These are phyloP conservation scores for Xestia rhomboidea DNA, from an alignment of 2,888 invertebrate species.

Conservation along the genomic window DNA sequence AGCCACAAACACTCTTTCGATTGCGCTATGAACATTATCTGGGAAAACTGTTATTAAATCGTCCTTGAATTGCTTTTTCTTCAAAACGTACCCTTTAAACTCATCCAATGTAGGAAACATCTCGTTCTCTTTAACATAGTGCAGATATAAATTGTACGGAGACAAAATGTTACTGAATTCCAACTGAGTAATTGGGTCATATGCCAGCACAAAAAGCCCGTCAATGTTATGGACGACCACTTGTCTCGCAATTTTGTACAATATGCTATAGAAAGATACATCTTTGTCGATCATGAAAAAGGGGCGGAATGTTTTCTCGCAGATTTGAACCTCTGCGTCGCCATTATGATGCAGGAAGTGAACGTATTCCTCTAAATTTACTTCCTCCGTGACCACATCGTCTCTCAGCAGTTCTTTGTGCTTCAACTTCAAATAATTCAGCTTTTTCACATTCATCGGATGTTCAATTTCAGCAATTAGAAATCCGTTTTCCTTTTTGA, in stretches of 20 bases:
- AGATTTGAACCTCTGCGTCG: too few relatives aligned
- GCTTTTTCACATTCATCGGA: too few relatives aligned
- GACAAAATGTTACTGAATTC: slow-evolving; percentile 30
- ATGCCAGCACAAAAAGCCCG: not conserved
- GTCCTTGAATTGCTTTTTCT: slow-evolving; percentile 23
- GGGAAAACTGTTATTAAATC: slow-evolving; percentile 37
- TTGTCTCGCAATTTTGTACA: not conserved
- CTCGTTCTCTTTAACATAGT: slow-evolving; percentile 11
- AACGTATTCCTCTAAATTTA: not conserved
- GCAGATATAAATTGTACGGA: slow-evolving; percentile 31
- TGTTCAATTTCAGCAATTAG: too few relatives aligned
- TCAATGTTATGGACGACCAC: slow-evolving; percentile 10
- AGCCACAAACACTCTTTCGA: slow-evolving; percentile 4
- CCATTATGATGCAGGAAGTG: not conserved
- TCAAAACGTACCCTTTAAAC: slow-evolving; percentile 25
- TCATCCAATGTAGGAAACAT: slow-evolving; percentile 29
- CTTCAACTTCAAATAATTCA: too few relatives aligned
- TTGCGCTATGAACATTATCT: not conserved
- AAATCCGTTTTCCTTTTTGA: too few relatives aligned
- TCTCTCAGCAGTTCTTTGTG: too few relatives aligned
- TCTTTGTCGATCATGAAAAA: slow-evolving; percentile 31
- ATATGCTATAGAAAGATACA: slow-evolving; percentile 21
- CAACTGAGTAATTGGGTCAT: slow-evolving; percentile 28
- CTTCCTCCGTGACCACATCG: too few relatives aligned
- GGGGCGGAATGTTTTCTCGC: slow-evolving; percentile 10